A percentile compares a stretch with the other conserved stretches of the same genome.
phyloP scores from a whole-genome alignment of 2,888 invertebrate genomes.

The Pelosia muscerda region DNA sequence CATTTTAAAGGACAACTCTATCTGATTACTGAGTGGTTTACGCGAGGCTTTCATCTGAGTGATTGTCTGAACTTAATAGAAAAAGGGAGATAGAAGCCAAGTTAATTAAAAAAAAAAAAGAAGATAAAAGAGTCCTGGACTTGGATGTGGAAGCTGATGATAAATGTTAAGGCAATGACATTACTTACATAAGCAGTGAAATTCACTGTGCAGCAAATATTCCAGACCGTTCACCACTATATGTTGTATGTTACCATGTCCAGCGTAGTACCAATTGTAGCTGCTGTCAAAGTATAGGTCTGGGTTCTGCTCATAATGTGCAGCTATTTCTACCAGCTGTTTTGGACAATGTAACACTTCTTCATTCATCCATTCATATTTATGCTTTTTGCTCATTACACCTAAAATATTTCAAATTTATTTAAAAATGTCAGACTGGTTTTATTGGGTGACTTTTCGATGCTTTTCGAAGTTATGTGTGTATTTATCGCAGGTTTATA shows the following conservation, averaged over 20 bases:
- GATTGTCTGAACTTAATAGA: too few relatives aligned
- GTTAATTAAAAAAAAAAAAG: too few relatives aligned
- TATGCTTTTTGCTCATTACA: constrained; percentile 35
- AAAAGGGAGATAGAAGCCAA: too few relatives aligned
- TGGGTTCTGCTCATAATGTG: constrained; percentile 71
- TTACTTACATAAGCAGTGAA: constrained; percentile 75
- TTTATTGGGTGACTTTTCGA: too few relatives aligned
- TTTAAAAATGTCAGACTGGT: too few relatives aligned
- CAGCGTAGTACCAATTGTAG: constrained; percentile 83
- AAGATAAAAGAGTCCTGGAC: too few relatives aligned
- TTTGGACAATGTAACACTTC: constrained; percentile 74
- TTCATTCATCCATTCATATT: constrained; percentile 65
- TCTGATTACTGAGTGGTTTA: too few relatives aligned
- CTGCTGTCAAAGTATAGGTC: constrained; percentile 71
- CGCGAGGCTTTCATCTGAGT: too few relatives aligned
- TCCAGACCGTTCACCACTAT: constrained; percentile 63
- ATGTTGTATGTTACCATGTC: constrained; percentile 75
- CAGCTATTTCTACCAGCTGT: constrained; percentile 70
- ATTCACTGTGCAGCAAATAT: constrained; percentile 74
- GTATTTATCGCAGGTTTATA: too few relatives aligned
- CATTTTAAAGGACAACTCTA: too few relatives aligned
- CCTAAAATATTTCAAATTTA: constrained; percentile 30
- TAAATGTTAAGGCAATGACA: neutral
- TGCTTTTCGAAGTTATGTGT: too few relatives aligned
- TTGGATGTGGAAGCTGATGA: too few relatives aligned